Conservation (phyloP, 2,113 vertebrate species). For the Dicentrarchus labrax region DNA sequence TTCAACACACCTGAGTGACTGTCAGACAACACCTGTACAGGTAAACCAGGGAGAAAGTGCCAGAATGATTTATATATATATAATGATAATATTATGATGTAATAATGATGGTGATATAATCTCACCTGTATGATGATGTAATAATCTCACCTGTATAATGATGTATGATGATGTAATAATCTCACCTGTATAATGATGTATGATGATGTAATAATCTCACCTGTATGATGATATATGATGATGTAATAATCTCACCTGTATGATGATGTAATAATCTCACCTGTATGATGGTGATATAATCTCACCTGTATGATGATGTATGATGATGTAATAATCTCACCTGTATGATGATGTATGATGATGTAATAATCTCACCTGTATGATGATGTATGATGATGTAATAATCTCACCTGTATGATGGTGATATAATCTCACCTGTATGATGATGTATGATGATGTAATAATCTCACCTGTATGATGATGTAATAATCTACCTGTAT, state of each 20-base stretch:
- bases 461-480: slow-evolving; percentile 83
- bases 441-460: background rate
- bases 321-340: background rate
- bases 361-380: background rate
- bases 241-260: background rate
- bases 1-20: slow-evolving; percentile 89
- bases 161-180: too few species aligned
- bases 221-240: slow-evolving; percentile 89
- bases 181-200: background rate
- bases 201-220: background rate
- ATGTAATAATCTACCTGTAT: background rate
- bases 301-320: background rate
- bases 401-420: slow-evolving; percentile 83
- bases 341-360: slow-evolving; percentile 89
- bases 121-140: background rate
- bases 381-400: background rate
- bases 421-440: background rate
- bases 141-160: slow-evolving; percentile 83
- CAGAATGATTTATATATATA: background rate
- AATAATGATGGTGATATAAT: background rate
- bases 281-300: slow-evolving; percentile 85
- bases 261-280: background rate
- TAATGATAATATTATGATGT: too few species aligned
- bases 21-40: slow-evolving; percentile 89
- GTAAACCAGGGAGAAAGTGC: background rate